phyloP scores from a whole-genome alignment of 2,888 invertebrate species.

The Drosophila silvestris region DNA sequence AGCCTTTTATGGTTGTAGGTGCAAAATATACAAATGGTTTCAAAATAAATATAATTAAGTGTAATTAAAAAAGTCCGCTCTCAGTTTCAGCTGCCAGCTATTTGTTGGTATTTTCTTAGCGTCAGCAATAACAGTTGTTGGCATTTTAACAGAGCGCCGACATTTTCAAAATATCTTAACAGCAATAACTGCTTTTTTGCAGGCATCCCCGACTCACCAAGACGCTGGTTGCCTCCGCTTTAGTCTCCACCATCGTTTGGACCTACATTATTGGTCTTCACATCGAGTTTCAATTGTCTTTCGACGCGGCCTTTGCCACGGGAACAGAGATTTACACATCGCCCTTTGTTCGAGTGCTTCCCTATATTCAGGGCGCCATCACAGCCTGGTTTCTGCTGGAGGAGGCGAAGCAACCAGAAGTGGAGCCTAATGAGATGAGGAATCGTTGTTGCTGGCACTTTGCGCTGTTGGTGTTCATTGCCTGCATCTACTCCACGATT shows the following conservation, averaged over 20 bases:
- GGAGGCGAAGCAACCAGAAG: slow-evolving; percentile 56
- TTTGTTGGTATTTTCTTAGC: neutral
- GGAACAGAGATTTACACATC: slow-evolving; percentile 86
- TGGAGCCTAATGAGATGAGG: slow-evolving; percentile 65
- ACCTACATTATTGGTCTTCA: slow-evolving; percentile 78
- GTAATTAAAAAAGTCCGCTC: neutral
- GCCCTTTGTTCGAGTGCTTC: slow-evolving; percentile 86
- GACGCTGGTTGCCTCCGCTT: slow-evolving; percentile 45
- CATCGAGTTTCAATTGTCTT: slow-evolving; percentile 82
- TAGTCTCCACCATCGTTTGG: slow-evolving; percentile 78
- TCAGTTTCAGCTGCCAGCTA: neutral
- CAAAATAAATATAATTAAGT: neutral
- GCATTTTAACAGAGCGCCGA: neutral
- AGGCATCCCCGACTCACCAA: slow-evolving; percentile 81
- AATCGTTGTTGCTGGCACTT: slow-evolving; percentile 83
- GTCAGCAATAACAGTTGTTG: neutral
- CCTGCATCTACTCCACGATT: slow-evolving; percentile 83
- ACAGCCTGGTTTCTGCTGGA: slow-evolving; percentile 85
- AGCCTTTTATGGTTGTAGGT: slow-evolving; percentile 6
- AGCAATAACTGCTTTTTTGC: neutral
- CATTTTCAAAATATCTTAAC: neutral
- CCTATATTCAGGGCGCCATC: slow-evolving; percentile 86
- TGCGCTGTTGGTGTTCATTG: slow-evolving; percentile 79
- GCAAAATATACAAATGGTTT: slow-evolving; percentile 5
- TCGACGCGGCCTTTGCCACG: slow-evolving; percentile 83